phyloP scores from a whole-genome alignment of 2,797 vertebrate species.

The Gadopsis bispinosus region DNA sequence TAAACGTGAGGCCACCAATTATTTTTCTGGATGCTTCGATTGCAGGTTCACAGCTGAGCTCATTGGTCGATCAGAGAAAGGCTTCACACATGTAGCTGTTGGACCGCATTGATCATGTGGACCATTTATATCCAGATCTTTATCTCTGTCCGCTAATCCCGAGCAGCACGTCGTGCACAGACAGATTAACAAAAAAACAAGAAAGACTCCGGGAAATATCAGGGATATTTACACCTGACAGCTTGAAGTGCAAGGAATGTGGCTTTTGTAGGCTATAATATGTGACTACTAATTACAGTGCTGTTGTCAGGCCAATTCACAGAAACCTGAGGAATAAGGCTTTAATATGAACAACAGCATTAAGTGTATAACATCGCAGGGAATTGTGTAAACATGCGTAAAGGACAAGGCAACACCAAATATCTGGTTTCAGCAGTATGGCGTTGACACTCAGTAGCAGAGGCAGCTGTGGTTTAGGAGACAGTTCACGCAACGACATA shows the following conservation, averaged over 20 bases:
- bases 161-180: constrained; percentile 20
- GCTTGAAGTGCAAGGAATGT: constrained; percentile 2
- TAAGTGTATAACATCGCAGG: constrained; percentile 34
- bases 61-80: constrained; percentile 44
- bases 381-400: constrained; percentile 46
- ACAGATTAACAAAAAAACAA: constrained; percentile 32
- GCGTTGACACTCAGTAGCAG: constrained; percentile 9
- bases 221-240: constrained; percentile 27
- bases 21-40: constrained; percentile 44
- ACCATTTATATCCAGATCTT: constrained; percentile 53
- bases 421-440: constrained; percentile 41
- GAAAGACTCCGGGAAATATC: constrained; percentile 1
- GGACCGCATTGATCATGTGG: constrained; percentile 47
- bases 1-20: constrained; percentile 37
- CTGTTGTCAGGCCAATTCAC: constrained; percentile 35
- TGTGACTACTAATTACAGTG: constrained; percentile 32
- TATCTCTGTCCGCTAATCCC: constrained; percentile 37
- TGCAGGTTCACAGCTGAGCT: constrained; percentile 40
- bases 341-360: constrained; percentile 39
- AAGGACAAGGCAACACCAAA: constrained; percentile 41
- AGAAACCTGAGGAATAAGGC: constrained; percentile 26
- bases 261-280: neutral
- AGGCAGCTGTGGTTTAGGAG: constrained; percentile 44
- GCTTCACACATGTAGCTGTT: constrained; percentile 37
- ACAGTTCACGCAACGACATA: constrained; percentile 68